phyloP scores from a whole-genome alignment of 2,888 invertebrate genomes.

The Apodemia zela region DNA sequence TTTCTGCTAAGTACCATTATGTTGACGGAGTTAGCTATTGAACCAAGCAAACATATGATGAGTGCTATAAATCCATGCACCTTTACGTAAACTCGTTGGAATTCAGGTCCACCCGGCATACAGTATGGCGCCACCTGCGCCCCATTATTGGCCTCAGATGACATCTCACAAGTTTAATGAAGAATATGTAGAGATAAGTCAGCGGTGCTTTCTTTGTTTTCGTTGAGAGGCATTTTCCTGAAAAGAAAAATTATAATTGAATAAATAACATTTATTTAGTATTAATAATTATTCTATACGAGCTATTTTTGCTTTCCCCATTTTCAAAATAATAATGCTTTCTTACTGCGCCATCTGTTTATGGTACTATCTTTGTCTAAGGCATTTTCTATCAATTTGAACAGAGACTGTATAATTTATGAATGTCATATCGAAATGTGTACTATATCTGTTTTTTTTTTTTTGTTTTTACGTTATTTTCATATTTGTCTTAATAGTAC shows the following conservation, averaged over 20 bases:
- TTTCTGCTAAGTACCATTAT: slow-evolving; percentile 93
- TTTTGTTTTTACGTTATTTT: too few relatives aligned
- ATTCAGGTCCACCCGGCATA: slow-evolving; percentile 76
- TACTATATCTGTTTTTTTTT: too few relatives aligned
- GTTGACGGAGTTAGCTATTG: slow-evolving; percentile 93
- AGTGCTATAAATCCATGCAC: slow-evolving; percentile 93
- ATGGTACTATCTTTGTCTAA: too few relatives aligned
- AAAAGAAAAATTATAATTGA: slow-evolving; percentile 4
- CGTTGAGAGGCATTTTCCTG: slow-evolving; percentile 22
- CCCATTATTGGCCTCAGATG: slow-evolving; percentile 35
- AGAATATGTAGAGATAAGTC: neutral
- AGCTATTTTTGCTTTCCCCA: too few relatives aligned
- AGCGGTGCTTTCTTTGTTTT: slow-evolving; percentile 1
- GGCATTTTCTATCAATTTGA: too few relatives aligned
- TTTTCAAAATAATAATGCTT: too few relatives aligned
- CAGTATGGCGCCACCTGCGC: slow-evolving; percentile 60
- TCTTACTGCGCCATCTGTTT: too few relatives aligned
- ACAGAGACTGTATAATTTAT: too few relatives aligned
- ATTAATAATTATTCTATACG: too few relatives aligned
- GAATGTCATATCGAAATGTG: too few relatives aligned
- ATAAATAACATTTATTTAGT: neutral
- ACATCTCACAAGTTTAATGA: slow-evolving; percentile 27
- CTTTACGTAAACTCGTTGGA: slow-evolving; percentile 83
- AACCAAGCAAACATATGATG: slow-evolving; percentile 92
- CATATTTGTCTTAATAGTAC: too few relatives aligned